Percentiles rank a stretch among this genome's conserved stretches.
Conservation (phyloP, 2,888 invertebrate genomes). For the Noctua comes region DNA sequence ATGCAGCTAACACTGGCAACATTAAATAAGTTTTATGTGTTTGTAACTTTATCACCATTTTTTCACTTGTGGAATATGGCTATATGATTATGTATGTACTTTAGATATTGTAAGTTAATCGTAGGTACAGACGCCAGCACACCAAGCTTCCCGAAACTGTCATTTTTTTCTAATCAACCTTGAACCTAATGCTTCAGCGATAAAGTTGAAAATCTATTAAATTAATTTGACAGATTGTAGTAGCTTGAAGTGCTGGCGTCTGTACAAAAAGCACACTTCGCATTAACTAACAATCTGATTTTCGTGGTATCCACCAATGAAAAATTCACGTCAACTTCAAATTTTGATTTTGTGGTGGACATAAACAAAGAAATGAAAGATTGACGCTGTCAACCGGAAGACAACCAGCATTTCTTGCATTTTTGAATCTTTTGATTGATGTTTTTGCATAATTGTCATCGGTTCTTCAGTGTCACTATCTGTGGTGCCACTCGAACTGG, state of each 20-base stretch:
- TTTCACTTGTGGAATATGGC: background rate
- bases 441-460: background rate
- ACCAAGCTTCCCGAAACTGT: too few species aligned
- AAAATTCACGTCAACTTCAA: background rate
- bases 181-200: too few species aligned
- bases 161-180: too few species aligned
- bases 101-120: background rate
- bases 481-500: background rate
- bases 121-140: background rate
- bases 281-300: background rate
- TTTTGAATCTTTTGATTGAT: slow-evolving; percentile 27
- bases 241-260: too few species aligned
- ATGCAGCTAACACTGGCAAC: background rate
- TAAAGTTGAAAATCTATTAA: too few species aligned
- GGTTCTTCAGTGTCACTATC: background rate
- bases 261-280: background rate
- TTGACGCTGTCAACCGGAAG: background rate
- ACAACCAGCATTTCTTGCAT: background rate
- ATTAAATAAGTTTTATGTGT: background rate
- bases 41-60: background rate
- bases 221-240: too few species aligned
- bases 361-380: slow-evolving; percentile 2
- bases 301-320: background rate
- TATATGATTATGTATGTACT: background rate
- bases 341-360: slow-evolving; percentile 15